Evolutionary conservation across 2,113 vertebrate genomes (phyloP).

Genomic region (Trochalopteron elliotii): DNA sequence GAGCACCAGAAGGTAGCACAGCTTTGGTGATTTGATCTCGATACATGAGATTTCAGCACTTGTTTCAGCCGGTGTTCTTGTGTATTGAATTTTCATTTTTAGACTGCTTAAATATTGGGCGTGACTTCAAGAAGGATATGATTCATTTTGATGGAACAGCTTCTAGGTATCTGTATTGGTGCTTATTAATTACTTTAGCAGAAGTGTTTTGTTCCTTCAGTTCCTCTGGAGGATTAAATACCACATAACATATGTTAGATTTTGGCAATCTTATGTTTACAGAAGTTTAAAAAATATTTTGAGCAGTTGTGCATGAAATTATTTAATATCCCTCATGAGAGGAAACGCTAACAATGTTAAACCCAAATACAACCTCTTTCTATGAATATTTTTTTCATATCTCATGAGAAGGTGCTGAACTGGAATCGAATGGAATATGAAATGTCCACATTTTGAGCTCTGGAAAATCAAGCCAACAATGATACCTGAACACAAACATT

Average conservation of each 20-base stretch:
- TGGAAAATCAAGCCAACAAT: constrained; percentile 32
- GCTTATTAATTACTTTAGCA: constrained; percentile 78
- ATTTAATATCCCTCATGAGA: constrained; percentile 80
- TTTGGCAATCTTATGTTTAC: constrained; percentile 76
- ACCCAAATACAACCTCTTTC: constrained; percentile 66
- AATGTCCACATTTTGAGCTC: constrained; percentile 63
- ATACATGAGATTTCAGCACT: constrained; percentile 37
- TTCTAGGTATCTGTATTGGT: constrained; percentile 67
- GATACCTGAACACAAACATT: constrained; percentile 13
- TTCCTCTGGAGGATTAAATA: constrained; percentile 70
- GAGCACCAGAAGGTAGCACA: constrained; percentile 39
- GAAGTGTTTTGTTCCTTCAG: constrained; percentile 70
- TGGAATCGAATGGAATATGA: constrained; percentile 15
- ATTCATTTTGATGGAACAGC: constrained; percentile 69
- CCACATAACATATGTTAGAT: constrained; percentile 72
- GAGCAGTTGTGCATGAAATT: constrained; percentile 78
- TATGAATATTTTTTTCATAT: constrained; percentile 70
- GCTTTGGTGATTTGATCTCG: constrained; percentile 36
- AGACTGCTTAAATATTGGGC: constrained; percentile 57
- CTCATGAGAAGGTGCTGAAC: constrained; percentile 71
- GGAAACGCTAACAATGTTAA: constrained; percentile 73
- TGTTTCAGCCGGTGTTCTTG: neutral
- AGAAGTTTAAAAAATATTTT: constrained; percentile 77
- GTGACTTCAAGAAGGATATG: constrained; percentile 63
- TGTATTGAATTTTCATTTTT: constrained; percentile 44